These are phyloP conservation scores for Andrena flavipes DNA, from an alignment of 2,888 invertebrate species.

Conservation along the genomic window DNA sequence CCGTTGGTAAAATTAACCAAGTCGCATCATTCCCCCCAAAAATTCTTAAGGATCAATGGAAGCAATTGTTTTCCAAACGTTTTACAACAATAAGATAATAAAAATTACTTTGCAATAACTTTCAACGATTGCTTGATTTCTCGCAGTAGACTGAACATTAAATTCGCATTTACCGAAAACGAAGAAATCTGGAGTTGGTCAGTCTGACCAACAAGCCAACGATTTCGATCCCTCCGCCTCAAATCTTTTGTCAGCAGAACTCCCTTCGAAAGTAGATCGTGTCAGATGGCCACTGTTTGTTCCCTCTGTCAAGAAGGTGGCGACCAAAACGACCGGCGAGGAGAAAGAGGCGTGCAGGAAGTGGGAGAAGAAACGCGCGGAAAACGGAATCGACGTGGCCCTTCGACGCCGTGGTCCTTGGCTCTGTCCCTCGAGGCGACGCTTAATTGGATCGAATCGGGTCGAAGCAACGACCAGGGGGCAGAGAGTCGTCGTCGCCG, in stretches of 20 bases:
- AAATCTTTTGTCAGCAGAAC: conserved; percentile 2
- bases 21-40: no score
- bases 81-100: no score
- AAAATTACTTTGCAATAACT: no score
- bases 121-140: no score
- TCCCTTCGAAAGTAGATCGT: conserved; percentile 32
- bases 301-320: conserved; percentile 13
- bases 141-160: no score
- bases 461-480: conserved; percentile 66
- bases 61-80: no score
- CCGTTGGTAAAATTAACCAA: no score
- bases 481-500: conserved; percentile 43
- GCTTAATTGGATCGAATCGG: conserved; percentile 80
- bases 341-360: background rate
- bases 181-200: no score
- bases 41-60: no score
- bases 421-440: conserved; percentile 64
- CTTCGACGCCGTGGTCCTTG: conserved; percentile 29
- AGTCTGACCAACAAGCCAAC: no score
- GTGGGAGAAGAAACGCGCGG: conserved; percentile 22
- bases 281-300: conserved; percentile 41
- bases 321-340: background rate
- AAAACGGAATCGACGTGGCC: conserved; percentile 49
- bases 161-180: no score
- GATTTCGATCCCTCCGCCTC: background rate